Conservation (phyloP, 2,797 vertebrate species). For the Lacerta agilis region DNA sequence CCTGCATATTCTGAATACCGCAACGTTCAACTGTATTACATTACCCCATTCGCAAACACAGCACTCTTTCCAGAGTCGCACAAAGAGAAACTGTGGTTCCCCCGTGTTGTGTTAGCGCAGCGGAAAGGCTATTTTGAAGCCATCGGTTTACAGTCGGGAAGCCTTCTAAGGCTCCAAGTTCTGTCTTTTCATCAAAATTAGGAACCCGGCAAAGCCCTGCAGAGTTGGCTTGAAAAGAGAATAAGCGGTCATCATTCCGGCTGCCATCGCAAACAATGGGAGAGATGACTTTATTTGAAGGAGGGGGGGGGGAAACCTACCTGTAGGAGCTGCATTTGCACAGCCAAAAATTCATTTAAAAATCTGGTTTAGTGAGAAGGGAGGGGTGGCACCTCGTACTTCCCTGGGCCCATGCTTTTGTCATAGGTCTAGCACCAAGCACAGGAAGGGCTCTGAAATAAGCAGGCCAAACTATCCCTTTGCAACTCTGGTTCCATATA, state of each 20-base stretch:
- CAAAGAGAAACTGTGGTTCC: slow-evolving; percentile 17
- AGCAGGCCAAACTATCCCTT: neutral
- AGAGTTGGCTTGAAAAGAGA: slow-evolving; percentile 11
- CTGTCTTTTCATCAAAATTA: slow-evolving; percentile 26
- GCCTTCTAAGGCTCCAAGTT: neutral
- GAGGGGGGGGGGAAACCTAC: neutral
- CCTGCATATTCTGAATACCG: slow-evolving; percentile 28
- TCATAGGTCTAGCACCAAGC: neutral
- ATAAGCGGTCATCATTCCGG: slow-evolving; percentile 6
- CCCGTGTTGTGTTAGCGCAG: neutral
- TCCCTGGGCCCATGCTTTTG: rapidly evolving
- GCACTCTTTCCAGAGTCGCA: neutral
- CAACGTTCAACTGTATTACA: slow-evolving; percentile 18
- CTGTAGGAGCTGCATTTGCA: neutral
- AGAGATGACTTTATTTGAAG: neutral
- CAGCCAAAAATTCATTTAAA: slow-evolving; percentile 2
- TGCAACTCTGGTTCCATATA: neutral
- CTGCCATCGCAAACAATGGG: neutral
- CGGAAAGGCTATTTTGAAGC: slow-evolving; percentile 31
- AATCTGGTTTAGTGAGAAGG: slow-evolving; percentile 18
- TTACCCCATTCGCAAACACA: slow-evolving; percentile 9
- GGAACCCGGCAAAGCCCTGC: slow-evolving; percentile 12
- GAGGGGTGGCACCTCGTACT: neutral
- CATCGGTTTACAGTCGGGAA: neutral
- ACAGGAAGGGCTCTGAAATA: neutral